Evolutionary conservation across 2,113 vertebrate genomes (phyloP), one percentile per base, ranked within the genome.

Genomic region (Erinaceus europaeus): DNA sequence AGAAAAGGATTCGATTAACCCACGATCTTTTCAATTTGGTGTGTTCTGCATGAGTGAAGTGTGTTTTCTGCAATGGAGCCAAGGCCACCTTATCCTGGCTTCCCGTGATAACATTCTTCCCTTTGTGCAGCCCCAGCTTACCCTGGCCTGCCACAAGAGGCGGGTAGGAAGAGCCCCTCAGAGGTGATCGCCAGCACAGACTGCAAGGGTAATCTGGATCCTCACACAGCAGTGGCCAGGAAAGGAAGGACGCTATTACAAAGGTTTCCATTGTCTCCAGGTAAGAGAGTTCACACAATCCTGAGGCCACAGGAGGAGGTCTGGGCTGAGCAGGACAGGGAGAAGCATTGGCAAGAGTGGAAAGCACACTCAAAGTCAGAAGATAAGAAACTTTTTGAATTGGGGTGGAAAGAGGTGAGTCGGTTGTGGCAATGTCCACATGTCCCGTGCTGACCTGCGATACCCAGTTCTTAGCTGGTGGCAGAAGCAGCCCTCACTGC

Each of bases 1-100:
- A 96, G 90, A 96, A 96, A 95, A 92, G 95, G 92, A 93, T 90
- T 95, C 96, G 95, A 96, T 96, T 96, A 96, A 95, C 96, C 90
- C 72, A 32, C 61, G 79, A 94, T 94, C 92, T 90, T 94, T 94
- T 95, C 94, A 94, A 89, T 95, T 93, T 95, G 87, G 92, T 76
- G 14, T 42, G 94, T 93, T 96, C 95, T 89, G 95, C 96, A 93
- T 93, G 95, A 95, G 89, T 65, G 85, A 94, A 80, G 89, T 18
- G 81, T 78, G 88, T 77, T 80, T 85, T 76, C 91, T 84, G 92
- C 84, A 59, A 94, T 9, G 4, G 68, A 93, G 92, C 90, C 53
- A 40, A 75, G 82, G 50, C 14, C 0, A 23, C 55, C 73, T 44
- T 13, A 18, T 36, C 72, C 96, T 96, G 96, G 79, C 48, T 38